These are phyloP conservation scores for Melikaiella ostensackeni DNA, from an alignment of 2,888 invertebrate species.

Conservation along the genomic window DNA sequence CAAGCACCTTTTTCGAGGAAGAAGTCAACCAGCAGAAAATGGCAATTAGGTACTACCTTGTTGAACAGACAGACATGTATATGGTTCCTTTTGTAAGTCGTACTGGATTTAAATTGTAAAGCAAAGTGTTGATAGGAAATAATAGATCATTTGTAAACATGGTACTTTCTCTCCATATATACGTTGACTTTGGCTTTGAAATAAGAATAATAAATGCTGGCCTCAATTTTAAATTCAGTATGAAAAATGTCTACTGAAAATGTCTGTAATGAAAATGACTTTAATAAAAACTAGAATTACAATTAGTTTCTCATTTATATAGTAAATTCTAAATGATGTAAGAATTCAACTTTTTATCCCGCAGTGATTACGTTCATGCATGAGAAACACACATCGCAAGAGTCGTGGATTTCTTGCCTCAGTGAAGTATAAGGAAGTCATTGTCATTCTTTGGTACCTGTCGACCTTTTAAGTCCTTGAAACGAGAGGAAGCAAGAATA, in stretches of 20 bases:
- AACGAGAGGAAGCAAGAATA: slow-evolving; percentile 11
- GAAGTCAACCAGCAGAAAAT: neutral
- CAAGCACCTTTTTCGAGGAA: neutral
- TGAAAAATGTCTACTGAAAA: neutral
- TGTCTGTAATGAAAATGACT: neutral
- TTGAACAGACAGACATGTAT: neutral
- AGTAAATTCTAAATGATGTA: too few species aligned
- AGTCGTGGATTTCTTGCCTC: slow-evolving; percentile 9
- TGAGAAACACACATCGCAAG: slow-evolving; percentile 5
- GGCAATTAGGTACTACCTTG: neutral
- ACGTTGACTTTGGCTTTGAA: too few species aligned
- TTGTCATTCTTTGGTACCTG: slow-evolving; percentile 29
- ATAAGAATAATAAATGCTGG: too few species aligned
- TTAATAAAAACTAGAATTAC: neutral
- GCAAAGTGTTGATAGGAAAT: neutral
- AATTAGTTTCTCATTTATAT: too few species aligned
- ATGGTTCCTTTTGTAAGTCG: neutral
- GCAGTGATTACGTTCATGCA: neutral
- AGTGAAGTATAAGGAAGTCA: slow-evolving; percentile 25
- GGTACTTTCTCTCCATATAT: too few species aligned
- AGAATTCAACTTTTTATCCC: neutral
- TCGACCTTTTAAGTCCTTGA: slow-evolving; percentile 19
- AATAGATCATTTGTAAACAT: too few species aligned
- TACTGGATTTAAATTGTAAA: neutral
- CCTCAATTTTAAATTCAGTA: neutral